Conservation (phyloP, 2,797 vertebrate species). For the Karalla daura region DNA sequence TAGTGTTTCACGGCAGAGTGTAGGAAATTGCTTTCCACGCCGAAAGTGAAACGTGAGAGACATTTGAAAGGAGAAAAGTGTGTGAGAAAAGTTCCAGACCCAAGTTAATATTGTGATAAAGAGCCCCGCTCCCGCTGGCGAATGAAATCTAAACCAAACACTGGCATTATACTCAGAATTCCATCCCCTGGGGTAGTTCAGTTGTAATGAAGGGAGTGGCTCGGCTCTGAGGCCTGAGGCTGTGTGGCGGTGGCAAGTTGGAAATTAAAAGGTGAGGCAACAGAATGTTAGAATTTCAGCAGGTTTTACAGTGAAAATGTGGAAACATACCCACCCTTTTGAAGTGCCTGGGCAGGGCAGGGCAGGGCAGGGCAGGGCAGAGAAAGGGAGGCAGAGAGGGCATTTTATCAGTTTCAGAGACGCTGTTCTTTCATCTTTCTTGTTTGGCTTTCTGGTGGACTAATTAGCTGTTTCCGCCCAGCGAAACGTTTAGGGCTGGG, state of each 20-base stretch:
- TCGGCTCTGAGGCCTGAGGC: constrained; percentile 25
- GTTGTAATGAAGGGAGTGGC: constrained; percentile 66
- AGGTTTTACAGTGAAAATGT: constrained; percentile 44
- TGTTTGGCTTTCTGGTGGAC: constrained; percentile 67
- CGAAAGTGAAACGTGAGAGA: constrained; percentile 10
- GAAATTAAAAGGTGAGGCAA: constrained; percentile 70
- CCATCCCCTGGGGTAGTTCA: constrained; percentile 11
- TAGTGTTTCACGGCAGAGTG: constrained; percentile 10
- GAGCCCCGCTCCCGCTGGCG: constrained; percentile 24
- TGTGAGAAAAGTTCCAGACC: constrained; percentile 24
- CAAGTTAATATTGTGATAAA: constrained; percentile 50
- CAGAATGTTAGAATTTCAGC: constrained; percentile 65
- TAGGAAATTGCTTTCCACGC: constrained; percentile 23
- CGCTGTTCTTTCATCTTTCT: constrained; percentile 69
- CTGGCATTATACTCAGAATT: constrained; percentile 53
- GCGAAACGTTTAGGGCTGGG: constrained; percentile 57
- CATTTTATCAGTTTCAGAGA: constrained; percentile 74
- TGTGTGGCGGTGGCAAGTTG: constrained; percentile 51
- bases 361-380: constrained; percentile 21
- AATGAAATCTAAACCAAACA: constrained; percentile 40
- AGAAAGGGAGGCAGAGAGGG: constrained; percentile 24
- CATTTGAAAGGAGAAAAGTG: background rate
- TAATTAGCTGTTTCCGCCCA: constrained; percentile 77
- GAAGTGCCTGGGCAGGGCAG: constrained; percentile 56
- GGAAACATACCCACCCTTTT: constrained; percentile 51